Evolutionary conservation across 2,888 invertebrate species (phyloP), one percentile per base, ranked within the genome.

Genomic region (Corbicula japonica): DNA sequence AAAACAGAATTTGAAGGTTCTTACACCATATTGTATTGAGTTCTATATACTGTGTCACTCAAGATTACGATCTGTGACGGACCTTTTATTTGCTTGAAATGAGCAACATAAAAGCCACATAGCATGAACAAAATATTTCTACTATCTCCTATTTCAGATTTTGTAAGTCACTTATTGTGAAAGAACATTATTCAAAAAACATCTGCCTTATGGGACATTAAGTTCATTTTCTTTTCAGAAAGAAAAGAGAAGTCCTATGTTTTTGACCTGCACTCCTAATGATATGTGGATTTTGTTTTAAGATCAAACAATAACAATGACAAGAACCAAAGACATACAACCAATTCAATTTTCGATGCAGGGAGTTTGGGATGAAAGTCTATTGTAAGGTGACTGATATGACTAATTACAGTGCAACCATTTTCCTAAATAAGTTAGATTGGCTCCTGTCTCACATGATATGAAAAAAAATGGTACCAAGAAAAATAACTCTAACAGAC

Each of bases 111-210:
- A 58, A 58, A 58, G 35, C 58, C 35, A 58, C 34, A 34, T 21
- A 58, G 23, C 54, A 32, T 30, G 30, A 28, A 32, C 32, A 30
- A 32, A 54, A 32, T 54, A 28, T 54, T 58, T 54, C 28, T 58
- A 18, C 4, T 18, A 23, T 34, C 34, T 58, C 58, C 3, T n/a
- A 58, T 58, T 58, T 58, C 58, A 58, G 35, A 58, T 58, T 58
- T 58, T 58, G 35, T 58, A 21, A 2, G 23, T 12, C 34, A n/a
- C 12, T 35, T 58, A 26, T 58, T 58, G 23, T 32, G 32, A n/a
- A 32, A 32, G 34, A 56, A n/a, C n/a, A 10, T 5, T 32, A 18
- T 21, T 12, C 23, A 35, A 34, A 35, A 58, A 58, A 58, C 58
- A 58, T n/a, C 58, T 58, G 58, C 58, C 58, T 5, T 15, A 12